Evolutionary conservation across 2,797 vertebrate genomes (phyloP), one percentile per base, ranked within the genome.

Genomic region (Paedocypris micromegethes): DNA sequence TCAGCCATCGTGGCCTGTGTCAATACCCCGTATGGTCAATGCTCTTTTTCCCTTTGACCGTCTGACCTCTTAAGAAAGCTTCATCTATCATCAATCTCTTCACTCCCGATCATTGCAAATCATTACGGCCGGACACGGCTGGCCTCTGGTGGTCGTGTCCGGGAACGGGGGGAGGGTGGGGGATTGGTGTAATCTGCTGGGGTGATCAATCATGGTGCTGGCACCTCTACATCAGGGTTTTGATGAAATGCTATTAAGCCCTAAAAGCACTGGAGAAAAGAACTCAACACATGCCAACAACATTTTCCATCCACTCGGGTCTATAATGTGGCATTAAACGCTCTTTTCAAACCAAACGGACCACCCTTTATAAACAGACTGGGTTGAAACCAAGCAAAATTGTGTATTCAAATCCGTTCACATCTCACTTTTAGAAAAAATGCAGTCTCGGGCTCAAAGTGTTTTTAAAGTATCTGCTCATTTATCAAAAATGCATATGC

Each of bases 41-140:
- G 63, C 54, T 74, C 53, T 68, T 75, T 79, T 68, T 66, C 57
- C 23, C 73, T 66, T 74, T 80, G 76, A 79, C 75, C 75, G 42
- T n/a, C 55, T 76, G 78, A 80, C 78, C 78, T 70, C 59, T 79
- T 73, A 65, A 61, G 54, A 72, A 76, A 78, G 76, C 83, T 77
- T 80, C 86, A 90, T 90, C 86, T 88, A 90, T 90, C 89, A 90
- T 88, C 83, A 81, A 83, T 87, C 87, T 88, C 85, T 83, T 87
- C 82, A 69, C 77, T 82, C 82, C 75, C 78, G 86, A 90, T 90
- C 87, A 90, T 90, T 84, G 85, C 81, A 73, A 84, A 90, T 90
- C 88, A 90, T 90, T 88, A 87, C 81, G 74, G 81, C 41, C 47
- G 57, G 75, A 58, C 72, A 81, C 78, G 62, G 60, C 69, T 38